phyloP scores from a whole-genome alignment of 2,797 vertebrate species.

The Champsocephalus esox region DNA sequence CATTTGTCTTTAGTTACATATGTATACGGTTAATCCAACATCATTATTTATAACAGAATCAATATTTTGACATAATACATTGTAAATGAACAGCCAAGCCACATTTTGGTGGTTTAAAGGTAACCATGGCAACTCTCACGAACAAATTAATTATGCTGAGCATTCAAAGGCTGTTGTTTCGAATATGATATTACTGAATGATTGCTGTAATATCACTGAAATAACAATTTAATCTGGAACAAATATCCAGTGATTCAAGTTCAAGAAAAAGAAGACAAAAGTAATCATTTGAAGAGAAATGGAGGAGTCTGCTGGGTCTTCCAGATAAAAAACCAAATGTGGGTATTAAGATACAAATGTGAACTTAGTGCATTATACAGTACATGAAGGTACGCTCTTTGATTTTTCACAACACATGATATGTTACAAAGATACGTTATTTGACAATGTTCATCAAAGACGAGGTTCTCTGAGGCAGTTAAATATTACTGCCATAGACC shows the following conservation, averaged over 20 bases:
- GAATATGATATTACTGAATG: not conserved
- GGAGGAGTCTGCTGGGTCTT: no score
- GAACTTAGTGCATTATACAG: no score
- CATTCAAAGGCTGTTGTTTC: slow-evolving; percentile 18
- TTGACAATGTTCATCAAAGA: slow-evolving; percentile 28
- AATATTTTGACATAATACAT: no score
- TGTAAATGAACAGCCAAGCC: no score
- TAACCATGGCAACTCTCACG: no score
- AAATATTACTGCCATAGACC: slow-evolving; percentile 29
- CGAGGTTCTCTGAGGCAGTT: slow-evolving; percentile 26
- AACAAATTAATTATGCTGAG: not conserved
- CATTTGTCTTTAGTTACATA: no score
- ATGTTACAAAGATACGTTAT: no score
- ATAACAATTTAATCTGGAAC: not conserved
- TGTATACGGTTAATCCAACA: no score
- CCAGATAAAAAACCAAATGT: no score
- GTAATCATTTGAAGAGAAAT: not conserved
- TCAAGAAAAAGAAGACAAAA: not conserved
- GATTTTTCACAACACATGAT: not conserved
- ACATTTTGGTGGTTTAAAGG: no score
- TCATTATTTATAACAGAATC: no score
- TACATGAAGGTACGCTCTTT: not conserved
- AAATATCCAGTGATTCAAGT: not conserved
- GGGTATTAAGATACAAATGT: not conserved
- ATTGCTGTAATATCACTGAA: slow-evolving; percentile 7